A percentile compares a stretch with the other conserved stretches of the same genome.
phyloP scores from a whole-genome alignment of 2,888 invertebrate genomes.

The Torymus texanus region DNA sequence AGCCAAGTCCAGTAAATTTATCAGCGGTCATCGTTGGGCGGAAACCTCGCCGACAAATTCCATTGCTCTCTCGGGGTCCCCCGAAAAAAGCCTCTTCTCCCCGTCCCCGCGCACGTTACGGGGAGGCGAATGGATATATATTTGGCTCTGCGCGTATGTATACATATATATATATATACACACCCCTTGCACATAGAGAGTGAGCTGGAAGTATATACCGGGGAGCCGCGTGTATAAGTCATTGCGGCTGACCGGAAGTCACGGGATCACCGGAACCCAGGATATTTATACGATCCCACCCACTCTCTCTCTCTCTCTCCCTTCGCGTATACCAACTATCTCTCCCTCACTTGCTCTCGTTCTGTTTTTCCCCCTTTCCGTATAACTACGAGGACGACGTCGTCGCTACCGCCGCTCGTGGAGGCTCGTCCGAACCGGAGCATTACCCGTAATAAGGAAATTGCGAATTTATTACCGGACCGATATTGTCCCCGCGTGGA shows the following conservation, averaged over 20 bases:
- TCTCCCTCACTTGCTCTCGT: constrained; percentile 22
- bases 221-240: constrained; percentile 69
- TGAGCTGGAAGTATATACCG: constrained; percentile 1
- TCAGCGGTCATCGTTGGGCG: constrained; percentile 73
- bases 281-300: constrained; percentile 74
- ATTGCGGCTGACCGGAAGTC: constrained; percentile 76
- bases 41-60: constrained; percentile 74
- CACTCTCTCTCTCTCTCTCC: constrained; percentile 42
- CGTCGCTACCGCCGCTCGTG: neutral
- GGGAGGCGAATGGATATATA: constrained; percentile 4
- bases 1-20: constrained; percentile 72
- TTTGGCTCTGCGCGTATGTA: neutral
- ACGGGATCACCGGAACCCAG: constrained; percentile 75
- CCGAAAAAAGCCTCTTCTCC: neutral
- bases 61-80: constrained; percentile 69
- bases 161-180: neutral
- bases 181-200: neutral
- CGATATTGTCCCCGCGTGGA: constrained; percentile 57
- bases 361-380: constrained; percentile 17
- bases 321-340: neutral
- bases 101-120: neutral
- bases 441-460: constrained; percentile 76
- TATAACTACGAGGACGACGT: constrained; percentile 14
- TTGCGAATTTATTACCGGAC: constrained; percentile 75
- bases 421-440: constrained; percentile 71